Evolutionary conservation across 2,888 invertebrate genomes (phyloP), one percentile per base, ranked within the genome.

Genomic region (Leucophora obtusa): DNA sequence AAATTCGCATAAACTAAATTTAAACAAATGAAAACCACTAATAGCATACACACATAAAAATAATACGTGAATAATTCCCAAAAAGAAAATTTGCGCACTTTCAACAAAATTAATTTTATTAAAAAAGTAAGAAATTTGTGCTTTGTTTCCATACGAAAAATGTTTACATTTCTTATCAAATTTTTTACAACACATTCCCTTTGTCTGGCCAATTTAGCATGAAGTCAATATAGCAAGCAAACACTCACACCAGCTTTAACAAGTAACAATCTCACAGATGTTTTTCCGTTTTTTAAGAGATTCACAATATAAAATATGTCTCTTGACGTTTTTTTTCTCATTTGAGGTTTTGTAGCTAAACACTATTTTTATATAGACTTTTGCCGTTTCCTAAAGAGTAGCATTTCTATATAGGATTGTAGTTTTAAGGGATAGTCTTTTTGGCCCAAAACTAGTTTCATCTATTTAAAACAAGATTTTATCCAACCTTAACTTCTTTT

Each of bases 91-190:
- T 15, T n/a, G n/a, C 43, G n/a, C 43, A 47, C 43, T 47, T 47
- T 47, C 5, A n/a, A n/a, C 14, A 47, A 47, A n/a, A n/a, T 59
- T 38, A 59, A 35, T 11, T 11, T 11, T 17, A 28, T n/a, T 14
- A 21, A 60, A 43, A 60, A 35, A 35, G 1, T 35, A 35, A 35
- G 35, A 35, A n/a, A 47, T 47, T n/a, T 47, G 1, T 14, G 7
- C 24, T 28, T 10, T 60, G 21, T 43, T 43, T 60, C 43, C 11
- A 60, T 60, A 60, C 24, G 43, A 10, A 8, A 9, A 43, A 43
- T 76, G 76, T 76, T 76, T 76, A 76, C 59, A 65, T 70, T 76
- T 70, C 76, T 70, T 70, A 76, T 76, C 70, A 63, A 63, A 35
- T 76, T 76, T 62, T 63, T 76, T 76, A 76, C 76, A 76, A 63